Percentiles rank a stretch among this genome's conserved stretches.
Evolutionary conservation across 2,113 vertebrate genomes (phyloP).

Genomic region (Sceloporus tristichus): DNA sequence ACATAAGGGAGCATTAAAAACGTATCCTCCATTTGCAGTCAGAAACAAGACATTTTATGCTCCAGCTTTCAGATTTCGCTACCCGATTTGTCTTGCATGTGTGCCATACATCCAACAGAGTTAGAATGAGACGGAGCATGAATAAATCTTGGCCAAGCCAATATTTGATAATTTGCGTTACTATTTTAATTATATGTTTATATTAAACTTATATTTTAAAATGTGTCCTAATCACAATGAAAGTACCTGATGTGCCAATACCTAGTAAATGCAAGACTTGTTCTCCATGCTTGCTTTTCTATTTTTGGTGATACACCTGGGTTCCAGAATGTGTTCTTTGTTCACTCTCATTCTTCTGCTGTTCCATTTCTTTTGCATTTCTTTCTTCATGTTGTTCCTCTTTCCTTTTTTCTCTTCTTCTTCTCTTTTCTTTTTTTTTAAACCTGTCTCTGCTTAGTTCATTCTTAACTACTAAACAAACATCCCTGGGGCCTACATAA

Average conservation of each 20-base stretch:
- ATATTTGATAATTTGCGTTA: no score
- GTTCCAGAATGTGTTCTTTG: constrained; percentile 8
- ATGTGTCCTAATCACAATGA: not conserved
- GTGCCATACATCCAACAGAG: not conserved
- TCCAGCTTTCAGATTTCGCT: not conserved
- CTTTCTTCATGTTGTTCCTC: constrained; percentile 18
- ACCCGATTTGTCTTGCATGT: not conserved
- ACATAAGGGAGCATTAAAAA: not conserved
- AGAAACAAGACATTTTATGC: not conserved
- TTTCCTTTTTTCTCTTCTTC: not conserved
- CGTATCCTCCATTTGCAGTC: not conserved
- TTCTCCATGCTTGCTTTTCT: not conserved
- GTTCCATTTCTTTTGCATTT: not conserved
- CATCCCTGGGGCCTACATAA: not conserved
- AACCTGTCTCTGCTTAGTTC: not conserved
- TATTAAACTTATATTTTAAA: not conserved
- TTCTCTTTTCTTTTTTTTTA: not conserved
- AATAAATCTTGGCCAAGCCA: not conserved
- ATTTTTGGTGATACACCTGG: constrained; percentile 16
- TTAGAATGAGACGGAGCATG: not conserved
- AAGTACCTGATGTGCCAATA: not conserved
- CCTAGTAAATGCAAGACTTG: not conserved
- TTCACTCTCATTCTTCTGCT: not conserved
- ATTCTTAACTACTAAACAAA: not conserved
- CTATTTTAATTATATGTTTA: no score